These are phyloP conservation scores for Tanypteryx hageni DNA, from an alignment of 2,888 invertebrate species.

Conservation along the genomic window DNA sequence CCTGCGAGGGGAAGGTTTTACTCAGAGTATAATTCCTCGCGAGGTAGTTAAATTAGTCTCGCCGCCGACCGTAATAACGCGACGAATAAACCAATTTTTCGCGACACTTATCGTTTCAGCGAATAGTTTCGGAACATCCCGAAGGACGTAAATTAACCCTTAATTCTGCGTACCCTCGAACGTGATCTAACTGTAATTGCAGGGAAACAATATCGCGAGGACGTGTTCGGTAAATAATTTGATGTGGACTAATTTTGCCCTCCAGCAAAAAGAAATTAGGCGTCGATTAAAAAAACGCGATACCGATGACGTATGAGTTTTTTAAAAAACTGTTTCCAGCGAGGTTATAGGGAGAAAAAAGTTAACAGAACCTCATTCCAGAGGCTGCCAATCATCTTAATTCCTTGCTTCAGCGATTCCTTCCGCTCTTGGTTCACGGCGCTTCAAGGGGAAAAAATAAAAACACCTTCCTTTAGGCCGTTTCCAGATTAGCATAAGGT, in stretches of 20 bases:
- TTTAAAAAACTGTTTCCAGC: background rate
- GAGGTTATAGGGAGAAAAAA: background rate
- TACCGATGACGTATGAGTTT: background rate
- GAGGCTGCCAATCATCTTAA: background rate
- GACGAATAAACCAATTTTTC: constrained; percentile 7
- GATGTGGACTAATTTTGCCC: background rate
- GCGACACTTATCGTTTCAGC: background rate
- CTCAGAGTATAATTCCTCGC: background rate
- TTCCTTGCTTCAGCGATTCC: constrained; percentile 30
- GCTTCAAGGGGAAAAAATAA: background rate
- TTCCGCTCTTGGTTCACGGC: constrained; percentile 34
- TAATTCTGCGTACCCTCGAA: background rate
- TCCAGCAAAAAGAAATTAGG: background rate
- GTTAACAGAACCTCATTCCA: background rate
- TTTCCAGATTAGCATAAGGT: constrained; percentile 40
- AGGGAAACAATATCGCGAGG: background rate
- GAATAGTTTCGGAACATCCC: background rate
- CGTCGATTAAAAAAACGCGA: background rate
- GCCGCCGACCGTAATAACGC: background rate
- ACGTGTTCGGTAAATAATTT: background rate
- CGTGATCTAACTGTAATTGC: background rate
- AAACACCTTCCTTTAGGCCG: background rate
- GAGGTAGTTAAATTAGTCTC: background rate
- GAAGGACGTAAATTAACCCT: background rate
- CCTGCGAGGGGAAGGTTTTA: background rate